These are phyloP conservation scores for Macrostomum lignano DNA, from an alignment of 1,140 invertebrate species.

Conservation along the genomic window DNA sequence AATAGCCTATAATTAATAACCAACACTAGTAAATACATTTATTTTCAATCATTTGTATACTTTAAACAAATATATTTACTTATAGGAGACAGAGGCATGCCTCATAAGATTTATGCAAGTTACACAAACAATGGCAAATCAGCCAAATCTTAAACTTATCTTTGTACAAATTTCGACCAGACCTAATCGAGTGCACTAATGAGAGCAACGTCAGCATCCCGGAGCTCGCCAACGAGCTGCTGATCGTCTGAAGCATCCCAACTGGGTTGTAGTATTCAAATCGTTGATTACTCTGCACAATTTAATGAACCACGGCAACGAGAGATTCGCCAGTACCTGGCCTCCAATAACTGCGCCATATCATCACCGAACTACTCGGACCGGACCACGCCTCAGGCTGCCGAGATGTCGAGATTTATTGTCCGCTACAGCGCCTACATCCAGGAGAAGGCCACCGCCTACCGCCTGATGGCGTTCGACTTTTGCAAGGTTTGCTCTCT, in stretches of 20 bases:
- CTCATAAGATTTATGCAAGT: too few relatives aligned
- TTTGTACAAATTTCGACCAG: too few relatives aligned
- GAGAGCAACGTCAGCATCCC: conserved; percentile 98
- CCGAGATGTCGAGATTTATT: conserved; percentile 98
- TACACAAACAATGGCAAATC: too few relatives aligned
- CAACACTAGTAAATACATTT: too few relatives aligned
- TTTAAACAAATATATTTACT: too few relatives aligned
- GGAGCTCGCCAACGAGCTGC: conserved; percentile 81
- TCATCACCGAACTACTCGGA: conserved; percentile 85
- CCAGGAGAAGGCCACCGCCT: conserved; percentile 90
- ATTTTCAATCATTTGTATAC: too few relatives aligned
- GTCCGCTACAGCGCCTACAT: conserved; percentile 88
- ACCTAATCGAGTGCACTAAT: conserved; percentile 93
- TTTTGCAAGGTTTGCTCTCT: conserved; percentile 99
- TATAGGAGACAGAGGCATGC: too few relatives aligned
- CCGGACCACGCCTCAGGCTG: conserved; percentile 65
- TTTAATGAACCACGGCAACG: conserved; percentile 95
- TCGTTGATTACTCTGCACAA: conserved; percentile 90
- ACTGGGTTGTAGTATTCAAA: conserved; percentile 96
- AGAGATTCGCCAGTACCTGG: conserved; percentile 97
- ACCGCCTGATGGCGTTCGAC: conserved; percentile 89
- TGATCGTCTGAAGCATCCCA: conserved; percentile 78
- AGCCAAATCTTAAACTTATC: too few relatives aligned
- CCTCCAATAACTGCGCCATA: conserved; percentile 93
- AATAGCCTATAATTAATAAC: too few relatives aligned